phyloP scores from a whole-genome alignment of 2,113 vertebrate species.

The Brachyhypopomus occidentalis region DNA sequence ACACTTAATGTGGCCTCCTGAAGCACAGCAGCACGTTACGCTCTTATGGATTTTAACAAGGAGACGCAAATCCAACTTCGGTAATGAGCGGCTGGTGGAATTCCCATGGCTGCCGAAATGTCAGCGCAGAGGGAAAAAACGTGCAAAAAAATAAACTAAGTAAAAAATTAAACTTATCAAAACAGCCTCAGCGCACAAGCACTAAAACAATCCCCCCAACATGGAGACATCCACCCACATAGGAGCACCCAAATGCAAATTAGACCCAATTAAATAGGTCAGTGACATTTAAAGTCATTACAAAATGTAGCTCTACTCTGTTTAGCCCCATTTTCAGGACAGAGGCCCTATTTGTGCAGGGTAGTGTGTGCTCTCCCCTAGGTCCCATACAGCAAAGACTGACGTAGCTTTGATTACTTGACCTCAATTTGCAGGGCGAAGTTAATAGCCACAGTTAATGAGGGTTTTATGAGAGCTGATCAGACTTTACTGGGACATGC shows the following conservation, averaged over 20 bases:
- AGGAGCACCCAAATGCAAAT: conserved; percentile 28
- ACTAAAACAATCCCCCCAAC: conserved; percentile 32
- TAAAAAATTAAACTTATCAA: conserved; percentile 52
- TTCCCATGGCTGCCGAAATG: conserved; percentile 45
- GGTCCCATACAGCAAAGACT: conserved; percentile 24
- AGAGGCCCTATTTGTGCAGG: conserved; percentile 18
- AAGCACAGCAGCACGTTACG: conserved; percentile 48
- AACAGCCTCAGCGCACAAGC: conserved; percentile 29
- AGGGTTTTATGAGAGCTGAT: conserved; percentile 68
- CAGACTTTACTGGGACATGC: conserved; percentile 60
- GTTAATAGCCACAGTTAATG: conserved; percentile 61
- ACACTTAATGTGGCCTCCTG: conserved; percentile 51
- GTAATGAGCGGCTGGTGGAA: conserved; percentile 48
- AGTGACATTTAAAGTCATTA: conserved; percentile 39
- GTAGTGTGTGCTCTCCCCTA: conserved; percentile 26
- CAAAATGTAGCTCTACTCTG: conserved; percentile 21
- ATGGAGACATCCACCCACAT: conserved; percentile 37
- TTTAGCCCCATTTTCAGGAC: conserved; percentile 33
- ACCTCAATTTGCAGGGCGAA: conserved; percentile 53
- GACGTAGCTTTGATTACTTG: conserved; percentile 50
- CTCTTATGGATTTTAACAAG: conserved; percentile 56
- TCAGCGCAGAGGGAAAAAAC: conserved; percentile 45
- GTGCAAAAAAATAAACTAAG: background rate
- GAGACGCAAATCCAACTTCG: conserved; percentile 44
- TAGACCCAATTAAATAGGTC: conserved; percentile 45